A percentile compares a stretch with the other conserved stretches of the same genome.
These are phyloP conservation scores for Yponomeuta malinellus DNA, from an alignment of 2,888 invertebrate species.

Conservation along the genomic window DNA sequence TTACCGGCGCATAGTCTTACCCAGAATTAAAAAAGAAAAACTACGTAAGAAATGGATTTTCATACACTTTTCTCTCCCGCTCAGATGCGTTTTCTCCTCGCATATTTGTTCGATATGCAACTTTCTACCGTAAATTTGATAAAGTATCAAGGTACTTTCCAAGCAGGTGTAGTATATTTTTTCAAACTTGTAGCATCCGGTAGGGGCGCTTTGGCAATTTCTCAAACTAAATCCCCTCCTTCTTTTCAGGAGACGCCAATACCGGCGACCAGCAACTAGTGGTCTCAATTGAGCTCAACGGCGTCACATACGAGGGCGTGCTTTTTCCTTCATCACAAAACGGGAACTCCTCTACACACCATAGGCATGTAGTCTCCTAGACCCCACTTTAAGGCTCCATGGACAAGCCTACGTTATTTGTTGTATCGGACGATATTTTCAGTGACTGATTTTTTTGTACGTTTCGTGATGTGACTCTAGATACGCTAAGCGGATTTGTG, in stretches of 20 bases:
- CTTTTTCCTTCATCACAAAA: constrained; percentile 77
- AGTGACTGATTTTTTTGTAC: not conserved
- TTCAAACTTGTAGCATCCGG: too few relatives aligned
- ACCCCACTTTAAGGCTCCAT: not conserved
- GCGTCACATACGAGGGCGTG: constrained; percentile 96
- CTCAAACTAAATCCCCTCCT: constrained; percentile 16
- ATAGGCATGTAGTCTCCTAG: constrained; percentile 68
- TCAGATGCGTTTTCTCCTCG: too few relatives aligned
- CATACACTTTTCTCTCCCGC: too few relatives aligned
- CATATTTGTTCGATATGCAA: too few relatives aligned
- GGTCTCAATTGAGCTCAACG: constrained; percentile 97
- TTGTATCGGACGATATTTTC: not conserved
- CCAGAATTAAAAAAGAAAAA: too few relatives aligned
- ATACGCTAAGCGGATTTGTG: too few relatives aligned
- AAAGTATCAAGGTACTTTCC: too few relatives aligned
- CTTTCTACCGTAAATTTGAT: too few relatives aligned
- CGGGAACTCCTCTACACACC: constrained; percentile 27
- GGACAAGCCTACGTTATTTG: not conserved
- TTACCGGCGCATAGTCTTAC: too few relatives aligned
- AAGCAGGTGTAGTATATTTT: too few relatives aligned
- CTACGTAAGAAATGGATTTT: too few relatives aligned
- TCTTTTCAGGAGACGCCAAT: constrained; percentile 83
- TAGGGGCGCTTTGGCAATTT: too few relatives aligned
- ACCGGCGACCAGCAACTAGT: constrained; percentile 92
- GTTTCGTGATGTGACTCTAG: not conserved